Evolutionary conservation across 2,113 vertebrate genomes (phyloP), one percentile per base, ranked within the genome.

Genomic region (Bettongia penicillata): DNA sequence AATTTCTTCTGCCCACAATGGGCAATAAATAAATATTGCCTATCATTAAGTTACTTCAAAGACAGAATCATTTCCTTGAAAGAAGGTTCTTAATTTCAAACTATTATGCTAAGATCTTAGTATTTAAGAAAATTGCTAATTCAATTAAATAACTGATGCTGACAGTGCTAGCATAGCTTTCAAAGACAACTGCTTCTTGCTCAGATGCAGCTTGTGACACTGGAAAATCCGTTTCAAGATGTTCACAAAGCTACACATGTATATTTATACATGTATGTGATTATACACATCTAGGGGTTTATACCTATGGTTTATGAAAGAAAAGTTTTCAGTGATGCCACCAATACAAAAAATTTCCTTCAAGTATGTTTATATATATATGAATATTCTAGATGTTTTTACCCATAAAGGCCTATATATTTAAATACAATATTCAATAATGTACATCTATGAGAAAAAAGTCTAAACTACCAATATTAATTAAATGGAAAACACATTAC

Each of bases 311-410:
- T 57, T 91, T 93, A 94, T 43, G 84, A 93, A 94, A 95, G 89
- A 14, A 93, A 97, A 51, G 26, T 95, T 93, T 96, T 94, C 90
- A 92, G 22, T 50, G 90, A 94, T 93, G 89, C 23, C 92, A 90
- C 90, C 7, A 90, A 52, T 25, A 96, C 93, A 90, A 31, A 25
- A 68, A 51, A 51, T 11, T 49, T 50, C 9, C 26, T 93, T 28
- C 28, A 19, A 52, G 26, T 48, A 90, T 49, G 49, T 51, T 51
- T 53, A 11, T 43, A 26, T 53, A 26, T 53, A n/a, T 92, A 47
- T 0, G 10, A 93, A 68, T 49, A 10, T n/a, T 91, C 51, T 91
- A 43, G 50, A 91, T 23, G 43, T 50, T 57, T 22, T 90, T 77
- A 50, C 49, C 52, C 23, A 9, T 37, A 12, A 51, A 51, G 43